Evolutionary conservation across 2,797 vertebrate genomes (phyloP).

Genomic region (Setipinna tenuifilis): DNA sequence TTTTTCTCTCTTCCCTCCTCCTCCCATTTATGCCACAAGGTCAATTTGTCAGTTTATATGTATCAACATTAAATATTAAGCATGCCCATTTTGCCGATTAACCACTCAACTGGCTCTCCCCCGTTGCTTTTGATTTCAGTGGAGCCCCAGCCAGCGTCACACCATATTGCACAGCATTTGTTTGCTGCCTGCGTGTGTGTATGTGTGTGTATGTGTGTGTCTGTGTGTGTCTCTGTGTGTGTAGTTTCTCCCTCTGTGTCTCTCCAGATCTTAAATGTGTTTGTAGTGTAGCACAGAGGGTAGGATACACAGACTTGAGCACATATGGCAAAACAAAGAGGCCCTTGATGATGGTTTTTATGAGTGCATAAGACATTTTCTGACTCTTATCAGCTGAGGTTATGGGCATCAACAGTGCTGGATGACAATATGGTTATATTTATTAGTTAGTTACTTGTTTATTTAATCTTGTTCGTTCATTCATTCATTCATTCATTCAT

Average conservation of each 20-base stretch:
- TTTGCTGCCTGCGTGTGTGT: constrained; percentile 29
- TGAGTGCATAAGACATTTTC: background rate
- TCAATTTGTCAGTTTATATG: constrained; percentile 61
- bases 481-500: too few species aligned
- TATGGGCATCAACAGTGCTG: background rate
- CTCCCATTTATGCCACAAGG: constrained; percentile 67
- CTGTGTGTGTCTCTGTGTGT: background rate
- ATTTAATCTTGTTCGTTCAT: too few species aligned
- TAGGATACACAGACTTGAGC: background rate
- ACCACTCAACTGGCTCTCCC: constrained; percentile 54
- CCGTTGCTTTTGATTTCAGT: background rate
- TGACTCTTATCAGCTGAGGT: background rate
- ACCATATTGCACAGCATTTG: background rate
- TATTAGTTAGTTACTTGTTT: too few species aligned
- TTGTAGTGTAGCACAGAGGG: constrained; percentile 1
- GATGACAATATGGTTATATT: background rate
- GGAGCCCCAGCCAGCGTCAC: background rate
- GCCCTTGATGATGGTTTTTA: background rate
- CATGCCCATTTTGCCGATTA: constrained; percentile 56
- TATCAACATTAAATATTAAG: constrained; percentile 66
- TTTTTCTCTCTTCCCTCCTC: constrained; percentile 37
- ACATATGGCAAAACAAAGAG: constrained; percentile 3
- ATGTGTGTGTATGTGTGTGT: constrained; percentile 24
- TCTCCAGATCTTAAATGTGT: background rate
- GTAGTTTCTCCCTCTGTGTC: background rate